Base-by-base conservation (phyloP, 2,797 vertebrate species). In the Leptodactylus fallax region DNA sequence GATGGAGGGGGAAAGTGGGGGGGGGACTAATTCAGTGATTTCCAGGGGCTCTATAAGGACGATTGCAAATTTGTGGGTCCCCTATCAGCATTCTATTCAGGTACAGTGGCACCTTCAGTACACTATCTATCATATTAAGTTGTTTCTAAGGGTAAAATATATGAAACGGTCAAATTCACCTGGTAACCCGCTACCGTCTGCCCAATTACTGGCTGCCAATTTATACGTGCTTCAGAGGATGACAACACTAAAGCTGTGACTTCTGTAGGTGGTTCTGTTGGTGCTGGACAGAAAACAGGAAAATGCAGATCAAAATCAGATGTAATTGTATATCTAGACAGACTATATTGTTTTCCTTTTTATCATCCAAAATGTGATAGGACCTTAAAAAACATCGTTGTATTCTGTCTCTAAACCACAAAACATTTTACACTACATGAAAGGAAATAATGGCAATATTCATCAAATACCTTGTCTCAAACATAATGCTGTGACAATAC, bases 141-240 rank as follows among this genome's bases (percentile, higher is more conserved):
- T 36, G 36, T 36, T 36, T 36, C 36, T 2, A 36, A 4, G 36
- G 36, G 36, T 36, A 36, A 36, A 36, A 4, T 36, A 36, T 72
- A 72, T 72, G 16, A 12, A 21, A 9, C 21, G 17, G 17, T n/a
- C 10, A 47, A 90, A 91, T 94, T 94, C 74, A 99, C 98, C 97
- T 98, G 96, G 93, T 99, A 99, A 81, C 97, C 97, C 79, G 97
- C 97, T 74, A 98, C 91, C 21, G 95, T 94, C 90, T 92, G 94
- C 90, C 95, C 95, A 85, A 92, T 13, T 85, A 97, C 92, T 6
- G 95, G 96, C 49, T 92, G 91, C 98, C 98, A 99, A 88, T 92
- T 94, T 80, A 99, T 95, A 21, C 95, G 94, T 87, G 96, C 97
- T 85, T 97, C 96, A 49, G 96, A 97, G 87, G 98, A 97, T 0